Base-by-base conservation (phyloP, 2,113 vertebrate species). In the Menidia beryllina region DNA sequence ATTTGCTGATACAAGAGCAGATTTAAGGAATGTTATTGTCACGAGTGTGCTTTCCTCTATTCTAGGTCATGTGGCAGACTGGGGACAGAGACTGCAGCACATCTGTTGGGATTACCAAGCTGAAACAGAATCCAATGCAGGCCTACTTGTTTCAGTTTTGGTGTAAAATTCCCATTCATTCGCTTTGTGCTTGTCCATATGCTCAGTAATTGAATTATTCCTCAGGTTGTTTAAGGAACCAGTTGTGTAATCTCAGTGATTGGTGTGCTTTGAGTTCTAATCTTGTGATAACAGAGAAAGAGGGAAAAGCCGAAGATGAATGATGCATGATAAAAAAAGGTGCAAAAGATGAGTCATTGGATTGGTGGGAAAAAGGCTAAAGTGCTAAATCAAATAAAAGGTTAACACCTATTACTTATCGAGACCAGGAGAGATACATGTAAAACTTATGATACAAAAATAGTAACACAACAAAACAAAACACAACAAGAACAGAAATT, bases 21-120 rank as follows among this genome's bases (percentile, higher is more conserved):
- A n/a, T 17, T 53, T 45, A 54, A 73, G 75, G 86, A 81, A 86
- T 81, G 77, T 81, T 67, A 20, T 68, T 63, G 23, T 80, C 69
- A 74, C 51, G 67, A 47, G 38, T 73, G 73, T 65, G 60, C 49
- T 23, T 58, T 62, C 84, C 21, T 67, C 62, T 91, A 84, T 92
- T 91, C 86, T 90, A 76, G 89, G 86, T 92, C 90, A 93, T 69
- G 38, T 78, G 85, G 61, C 79, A 80, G 71, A 69, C 64, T 75
- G 77, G 41, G 17, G 20, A 72, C 69, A 65, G 53, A 58, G 73
- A 58, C 49, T 14, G 54, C 68, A 53, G 56, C 71, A 86, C 89
- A 89, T 91, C 84, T 85, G 77, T 27, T 14, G 62, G 86, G 88
- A 92, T 93, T 91, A 91, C 69, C 81, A 24, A 52, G 14, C 79